Percentiles rank a stretch among this genome's conserved stretches.
These are phyloP conservation scores for Chanos chanos DNA, from an alignment of 2,797 vertebrate species.

Conservation along the genomic window DNA sequence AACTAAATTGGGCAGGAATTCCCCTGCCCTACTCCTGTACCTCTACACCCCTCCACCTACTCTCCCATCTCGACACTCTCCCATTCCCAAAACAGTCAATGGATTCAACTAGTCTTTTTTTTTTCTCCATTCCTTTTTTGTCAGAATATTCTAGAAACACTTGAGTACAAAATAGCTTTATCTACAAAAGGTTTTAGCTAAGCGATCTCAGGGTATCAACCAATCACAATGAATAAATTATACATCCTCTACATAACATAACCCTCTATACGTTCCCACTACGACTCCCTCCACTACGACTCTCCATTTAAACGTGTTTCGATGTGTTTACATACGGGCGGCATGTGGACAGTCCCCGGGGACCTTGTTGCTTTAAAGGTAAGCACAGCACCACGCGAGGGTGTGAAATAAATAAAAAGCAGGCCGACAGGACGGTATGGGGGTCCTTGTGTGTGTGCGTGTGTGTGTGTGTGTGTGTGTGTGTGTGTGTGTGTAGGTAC, in stretches of 20 bases:
- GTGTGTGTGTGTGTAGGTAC: conserved; percentile 36
- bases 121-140: neutral
- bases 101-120: conserved; percentile 48
- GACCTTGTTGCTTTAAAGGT: conserved; percentile 47
- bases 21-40: conserved; percentile 52
- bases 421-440: conserved; percentile 44
- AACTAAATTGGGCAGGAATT: conserved; percentile 62
- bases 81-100: conserved; percentile 69
- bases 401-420: conserved; percentile 56
- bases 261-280: too few relatives aligned
- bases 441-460: conserved; percentile 45
- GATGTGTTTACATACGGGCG: conserved; percentile 1
- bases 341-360: conserved; percentile 42
- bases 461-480: conserved; percentile 31
- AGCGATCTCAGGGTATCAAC: too few relatives aligned
- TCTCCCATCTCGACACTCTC: conserved; percentile 48
- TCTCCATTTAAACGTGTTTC: conserved; percentile 19
- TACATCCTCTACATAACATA: too few relatives aligned
- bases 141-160: conserved; percentile 12
- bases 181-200: too few relatives aligned
- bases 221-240: too few relatives aligned
- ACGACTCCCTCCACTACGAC: conserved; percentile 10
- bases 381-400: conserved; percentile 42
- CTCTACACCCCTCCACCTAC: conserved; percentile 36
- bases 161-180: conserved; percentile 2